Percentiles rank a stretch among this genome's conserved stretches.
Evolutionary conservation across 2,797 vertebrate species (phyloP).

Genomic region (Alfaro cultratus): DNA sequence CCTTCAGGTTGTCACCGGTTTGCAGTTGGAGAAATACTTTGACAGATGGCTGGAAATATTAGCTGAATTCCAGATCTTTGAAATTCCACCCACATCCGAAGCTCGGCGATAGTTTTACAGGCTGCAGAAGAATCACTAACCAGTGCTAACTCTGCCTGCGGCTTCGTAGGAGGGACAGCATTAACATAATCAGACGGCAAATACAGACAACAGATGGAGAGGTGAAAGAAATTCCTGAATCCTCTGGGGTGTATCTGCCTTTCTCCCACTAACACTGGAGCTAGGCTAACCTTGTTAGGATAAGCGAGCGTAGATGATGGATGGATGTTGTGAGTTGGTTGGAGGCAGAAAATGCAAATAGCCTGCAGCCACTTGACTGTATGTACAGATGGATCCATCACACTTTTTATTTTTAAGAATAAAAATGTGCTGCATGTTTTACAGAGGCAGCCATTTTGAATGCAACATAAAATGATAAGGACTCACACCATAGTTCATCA

Average conservation of each 20-base stretch:
- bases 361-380: neutral
- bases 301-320: neutral
- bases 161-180: neutral
- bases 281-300: neutral
- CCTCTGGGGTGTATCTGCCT: neutral
- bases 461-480: neutral
- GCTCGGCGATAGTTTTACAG: slow-evolving; percentile 5
- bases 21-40: slow-evolving; percentile 8
- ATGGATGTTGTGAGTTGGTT: neutral
- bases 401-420: neutral
- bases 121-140: neutral
- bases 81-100: slow-evolving; percentile 15
- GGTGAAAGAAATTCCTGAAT: neutral
- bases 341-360: neutral
- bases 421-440: no score
- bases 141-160: neutral
- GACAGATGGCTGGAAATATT: slow-evolving; percentile 24
- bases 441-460: neutral
- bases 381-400: neutral
- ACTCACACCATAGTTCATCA: neutral
- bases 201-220: neutral
- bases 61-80: slow-evolving; percentile 1
- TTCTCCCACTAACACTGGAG: neutral
- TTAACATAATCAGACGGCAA: neutral
- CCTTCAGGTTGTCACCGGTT: slow-evolving; percentile 1